Base-by-base conservation (phyloP, 2,113 vertebrate species). In the Pteropus alecto region DNA sequence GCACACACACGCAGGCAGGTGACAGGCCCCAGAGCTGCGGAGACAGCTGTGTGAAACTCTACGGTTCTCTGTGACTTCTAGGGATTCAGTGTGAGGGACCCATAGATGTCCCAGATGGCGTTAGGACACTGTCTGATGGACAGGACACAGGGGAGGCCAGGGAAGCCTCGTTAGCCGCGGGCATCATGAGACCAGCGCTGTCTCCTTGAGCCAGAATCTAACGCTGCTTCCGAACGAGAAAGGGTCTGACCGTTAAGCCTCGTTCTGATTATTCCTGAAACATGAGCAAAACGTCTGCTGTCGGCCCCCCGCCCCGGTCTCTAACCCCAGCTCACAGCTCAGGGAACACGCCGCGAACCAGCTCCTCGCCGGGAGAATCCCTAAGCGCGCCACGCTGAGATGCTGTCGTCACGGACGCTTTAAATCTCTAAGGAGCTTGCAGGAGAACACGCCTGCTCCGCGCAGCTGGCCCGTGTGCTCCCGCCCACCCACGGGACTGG, bases 81-180 rank as follows among this genome's bases (percentile, higher is more conserved):
- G 95, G 35, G 85, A 43, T 14, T 33, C 0, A 0, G 14, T 7
- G 13, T 28, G 14, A 35, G 0, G 74, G 70, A 41, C 15, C 46
- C 9, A 1, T 51, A 56, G 92, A 77, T 68, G 90, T 38, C 6
- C 35, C 16, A 33, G 46, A 41, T 86, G 1, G 71, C 0, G 38
- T 46, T 16, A 14, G 86, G 60, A 92, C 83, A 90, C 60, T 87
- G n/a, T n/a, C 51, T 84, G 87, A 28, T 96, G 96, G 92, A 61
- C 82, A 77, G 19, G 73, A 90, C 48, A 90, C 97, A 88, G 35
- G 81, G 73, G 48, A 92, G 94, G 33, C 54, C 92, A 48, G 3
- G 5, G 13, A 30, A 35, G 14, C 51, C n/a, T 41, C 41, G 41
- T 41, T 41, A 41, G 4, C 41, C 6, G 41, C 41, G 4, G 41